Percentiles rank a stretch among this genome's conserved stretches.
These are phyloP conservation scores for Prosapia bicincta DNA, from an alignment of 2,888 invertebrate species.

Conservation along the genomic window DNA sequence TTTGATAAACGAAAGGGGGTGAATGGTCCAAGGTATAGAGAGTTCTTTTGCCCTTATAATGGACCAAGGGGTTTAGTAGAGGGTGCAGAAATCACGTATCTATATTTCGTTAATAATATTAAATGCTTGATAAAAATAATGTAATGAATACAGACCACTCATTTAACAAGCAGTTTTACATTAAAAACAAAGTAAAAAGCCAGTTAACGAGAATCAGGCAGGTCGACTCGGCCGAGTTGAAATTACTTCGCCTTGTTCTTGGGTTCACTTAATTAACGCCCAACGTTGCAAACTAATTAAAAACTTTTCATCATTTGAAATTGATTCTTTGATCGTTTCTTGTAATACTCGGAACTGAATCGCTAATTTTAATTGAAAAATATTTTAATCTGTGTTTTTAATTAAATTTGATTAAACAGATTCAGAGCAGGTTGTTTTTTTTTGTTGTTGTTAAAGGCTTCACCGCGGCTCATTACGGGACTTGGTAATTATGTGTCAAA, in stretches of 20 bases:
- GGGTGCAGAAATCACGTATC: too few species aligned
- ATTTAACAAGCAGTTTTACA: too few species aligned
- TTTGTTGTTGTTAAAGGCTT: too few species aligned
- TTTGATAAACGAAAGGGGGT: too few species aligned
- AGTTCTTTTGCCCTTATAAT: too few species aligned
- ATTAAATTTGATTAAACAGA: not conserved
- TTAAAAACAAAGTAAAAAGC: too few species aligned
- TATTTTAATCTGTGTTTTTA: conserved; percentile 2
- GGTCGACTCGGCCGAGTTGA: not conserved
- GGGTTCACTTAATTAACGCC: not conserved
- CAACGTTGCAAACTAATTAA: not conserved
- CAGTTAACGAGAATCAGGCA: too few species aligned
- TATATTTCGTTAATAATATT: too few species aligned
- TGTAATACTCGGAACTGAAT: not conserved
- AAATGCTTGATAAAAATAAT: too few species aligned
- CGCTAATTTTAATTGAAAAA: not conserved
- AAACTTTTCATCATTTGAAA: not conserved
- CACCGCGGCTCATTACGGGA: not conserved
- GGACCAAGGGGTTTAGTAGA: too few species aligned
- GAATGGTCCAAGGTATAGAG: too few species aligned
- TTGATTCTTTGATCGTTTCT: conserved; percentile 2
- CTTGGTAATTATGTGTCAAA: not conserved
- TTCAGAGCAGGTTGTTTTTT: not conserved
- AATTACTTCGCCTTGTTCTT: not conserved
- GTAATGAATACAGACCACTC: too few species aligned